Evolutionary conservation across 2,888 invertebrate species (phyloP).

Genomic region (Dryobota labecula): DNA sequence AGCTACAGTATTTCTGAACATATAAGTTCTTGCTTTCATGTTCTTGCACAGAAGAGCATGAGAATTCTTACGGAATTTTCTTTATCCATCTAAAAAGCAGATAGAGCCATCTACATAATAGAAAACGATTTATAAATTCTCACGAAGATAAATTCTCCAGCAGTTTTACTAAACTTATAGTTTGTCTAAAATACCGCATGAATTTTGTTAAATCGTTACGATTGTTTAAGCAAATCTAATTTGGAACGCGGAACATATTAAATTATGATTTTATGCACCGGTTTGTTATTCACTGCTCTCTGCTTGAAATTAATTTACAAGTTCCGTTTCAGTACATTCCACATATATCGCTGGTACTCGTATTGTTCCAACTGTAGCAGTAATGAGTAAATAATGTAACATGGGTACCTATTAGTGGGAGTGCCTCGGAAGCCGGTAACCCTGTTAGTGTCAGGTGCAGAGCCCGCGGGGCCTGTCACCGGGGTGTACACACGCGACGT

Average conservation of each 20-base stretch:
- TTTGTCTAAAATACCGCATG: not conserved
- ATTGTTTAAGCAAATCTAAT: constrained; percentile 43
- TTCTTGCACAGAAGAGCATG: too few relatives aligned
- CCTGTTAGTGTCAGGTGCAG: constrained; percentile 34
- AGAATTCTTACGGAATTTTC: not conserved
- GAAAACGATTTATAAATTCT: constrained; percentile 3
- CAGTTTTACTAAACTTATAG: constrained; percentile 3
- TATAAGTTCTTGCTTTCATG: not conserved
- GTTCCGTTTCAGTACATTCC: constrained; percentile 49
- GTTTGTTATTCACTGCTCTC: constrained; percentile 56
- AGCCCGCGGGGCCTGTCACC: constrained; percentile 34
- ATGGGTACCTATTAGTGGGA: constrained; percentile 54
- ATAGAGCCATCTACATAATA: constrained; percentile 8
- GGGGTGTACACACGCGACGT: constrained; percentile 44
- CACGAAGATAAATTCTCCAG: not conserved
- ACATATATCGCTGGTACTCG: constrained; percentile 1
- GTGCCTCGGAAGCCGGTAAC: constrained; percentile 44
- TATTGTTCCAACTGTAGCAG: constrained; percentile 11
- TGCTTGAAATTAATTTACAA: constrained; percentile 47
- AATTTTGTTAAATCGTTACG: constrained; percentile 23
- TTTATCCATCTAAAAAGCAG: not conserved
- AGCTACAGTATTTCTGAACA: not conserved
- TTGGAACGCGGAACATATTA: constrained; percentile 49
- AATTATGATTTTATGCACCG: constrained; percentile 56
- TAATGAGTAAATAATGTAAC: constrained; percentile 25